Percentiles rank a stretch among this genome's conserved stretches.
These are phyloP conservation scores for Panagrolaimus sp. DNA, from an alignment of 1,140 invertebrate species.

Conservation along the genomic window DNA sequence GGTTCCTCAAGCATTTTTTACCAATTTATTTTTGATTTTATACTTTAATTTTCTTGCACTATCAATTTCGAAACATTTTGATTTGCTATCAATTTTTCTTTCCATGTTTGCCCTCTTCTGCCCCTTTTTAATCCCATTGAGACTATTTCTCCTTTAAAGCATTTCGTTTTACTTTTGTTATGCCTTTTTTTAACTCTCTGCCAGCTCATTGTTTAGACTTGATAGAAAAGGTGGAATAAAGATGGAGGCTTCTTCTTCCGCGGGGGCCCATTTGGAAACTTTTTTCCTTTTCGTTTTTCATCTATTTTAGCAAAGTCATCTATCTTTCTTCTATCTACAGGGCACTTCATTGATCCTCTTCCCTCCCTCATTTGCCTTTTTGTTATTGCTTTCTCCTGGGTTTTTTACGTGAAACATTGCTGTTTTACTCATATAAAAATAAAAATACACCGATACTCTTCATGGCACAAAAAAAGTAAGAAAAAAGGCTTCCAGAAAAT, in stretches of 20 bases:
- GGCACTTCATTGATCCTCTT: slow-evolving; percentile 11
- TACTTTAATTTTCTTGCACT: background rate
- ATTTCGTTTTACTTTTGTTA: background rate
- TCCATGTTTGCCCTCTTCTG: background rate
- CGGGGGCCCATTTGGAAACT: slow-evolving; percentile 8
- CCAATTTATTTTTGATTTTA: background rate
- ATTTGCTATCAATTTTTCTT: background rate
- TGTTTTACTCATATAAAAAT: too few species aligned
- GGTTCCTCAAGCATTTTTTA: background rate
- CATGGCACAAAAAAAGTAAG: too few species aligned
- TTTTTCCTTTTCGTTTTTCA: background rate
- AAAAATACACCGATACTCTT: too few species aligned
- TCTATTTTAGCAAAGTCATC: slow-evolving; percentile 8
- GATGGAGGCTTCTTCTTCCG: background rate
- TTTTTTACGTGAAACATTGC: too few species aligned
- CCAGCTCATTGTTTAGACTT: background rate
- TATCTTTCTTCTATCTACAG: slow-evolving; percentile 1
- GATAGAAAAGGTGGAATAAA: slow-evolving; percentile 9
- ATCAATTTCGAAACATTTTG: background rate
- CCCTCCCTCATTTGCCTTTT: background rate
- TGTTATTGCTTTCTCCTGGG: too few species aligned
- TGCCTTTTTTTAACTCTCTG: background rate
- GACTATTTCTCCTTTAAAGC: background rate
- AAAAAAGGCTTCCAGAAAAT: too few species aligned
- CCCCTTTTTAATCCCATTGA: background rate